Evolutionary conservation across 2,797 vertebrate species (phyloP).

Genomic region (Channa striata): DNA sequence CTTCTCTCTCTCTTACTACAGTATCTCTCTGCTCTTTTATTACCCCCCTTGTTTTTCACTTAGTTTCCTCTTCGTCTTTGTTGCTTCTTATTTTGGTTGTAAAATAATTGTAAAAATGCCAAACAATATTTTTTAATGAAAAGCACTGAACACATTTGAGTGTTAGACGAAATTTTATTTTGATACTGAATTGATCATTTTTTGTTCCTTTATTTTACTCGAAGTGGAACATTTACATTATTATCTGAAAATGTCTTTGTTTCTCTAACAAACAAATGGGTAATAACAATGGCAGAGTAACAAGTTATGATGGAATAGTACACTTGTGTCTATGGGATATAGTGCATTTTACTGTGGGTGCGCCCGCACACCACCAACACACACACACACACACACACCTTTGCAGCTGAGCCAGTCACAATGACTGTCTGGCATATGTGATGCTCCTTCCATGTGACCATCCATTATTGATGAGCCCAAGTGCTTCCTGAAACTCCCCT

Average conservation of each 20-base stretch:
- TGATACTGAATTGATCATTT: no score
- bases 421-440: constrained; percentile 47
- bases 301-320: no score
- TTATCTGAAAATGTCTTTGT: no score
- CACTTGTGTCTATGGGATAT: no score
- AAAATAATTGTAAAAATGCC: background rate
- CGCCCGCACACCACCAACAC: background rate
- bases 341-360: no score
- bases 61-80: background rate
- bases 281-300: no score
- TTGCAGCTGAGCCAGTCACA: constrained; percentile 24
- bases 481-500: constrained; percentile 42
- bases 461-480: constrained; percentile 72
- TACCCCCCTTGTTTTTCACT: background rate
- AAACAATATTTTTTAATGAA: no score
- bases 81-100: background rate
- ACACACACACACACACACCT: background rate
- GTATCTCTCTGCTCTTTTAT: background rate
- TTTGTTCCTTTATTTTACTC: no score
- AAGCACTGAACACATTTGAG: no score
- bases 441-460: constrained; percentile 34
- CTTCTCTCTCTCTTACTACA: background rate
- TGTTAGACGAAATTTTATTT: no score
- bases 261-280: no score
- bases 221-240: no score